Conservation (phyloP, 2,113 vertebrate species). For the Pterocles burchelli region DNA sequence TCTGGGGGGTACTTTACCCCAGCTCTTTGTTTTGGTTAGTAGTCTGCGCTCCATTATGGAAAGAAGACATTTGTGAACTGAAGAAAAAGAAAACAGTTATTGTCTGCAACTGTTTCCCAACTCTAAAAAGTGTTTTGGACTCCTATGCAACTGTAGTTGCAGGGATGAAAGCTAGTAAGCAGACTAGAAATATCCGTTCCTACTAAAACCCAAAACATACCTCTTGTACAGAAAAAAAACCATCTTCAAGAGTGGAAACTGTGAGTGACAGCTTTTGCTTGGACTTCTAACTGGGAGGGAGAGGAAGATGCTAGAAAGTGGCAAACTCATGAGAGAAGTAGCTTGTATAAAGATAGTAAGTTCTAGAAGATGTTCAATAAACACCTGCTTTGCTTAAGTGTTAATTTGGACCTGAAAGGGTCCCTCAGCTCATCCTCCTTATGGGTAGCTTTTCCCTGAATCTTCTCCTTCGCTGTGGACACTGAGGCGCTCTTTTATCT, state of each 20-base stretch:
- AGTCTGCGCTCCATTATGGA: neutral
- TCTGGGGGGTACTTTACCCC: neutral
- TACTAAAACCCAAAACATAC: neutral
- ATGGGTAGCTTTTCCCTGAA: neutral
- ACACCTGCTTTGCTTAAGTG: neutral
- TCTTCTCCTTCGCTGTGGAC: neutral
- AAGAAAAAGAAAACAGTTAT: neutral
- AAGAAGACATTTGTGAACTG: neutral
- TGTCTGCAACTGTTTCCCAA: neutral
- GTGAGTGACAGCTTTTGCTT: neutral
- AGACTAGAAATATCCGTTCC: neutral
- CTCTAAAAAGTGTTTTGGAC: neutral
- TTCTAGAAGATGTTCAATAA: neutral
- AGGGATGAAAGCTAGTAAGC: neutral
- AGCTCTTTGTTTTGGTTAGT: neutral
- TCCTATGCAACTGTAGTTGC: rapidly evolving
- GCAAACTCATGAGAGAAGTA: neutral
- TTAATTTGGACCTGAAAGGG: neutral
- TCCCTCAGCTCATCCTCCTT: neutral
- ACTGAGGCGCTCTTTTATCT: neutral
- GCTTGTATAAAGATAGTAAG: neutral
- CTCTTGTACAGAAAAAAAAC: neutral
- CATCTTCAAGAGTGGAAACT: neutral
- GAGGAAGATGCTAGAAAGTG: neutral
- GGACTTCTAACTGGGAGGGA: neutral